Percentiles rank a stretch among this genome's conserved stretches.
These are phyloP conservation scores for Tachina grossa DNA, from an alignment of 2,888 invertebrate genomes.

Conservation along the genomic window DNA sequence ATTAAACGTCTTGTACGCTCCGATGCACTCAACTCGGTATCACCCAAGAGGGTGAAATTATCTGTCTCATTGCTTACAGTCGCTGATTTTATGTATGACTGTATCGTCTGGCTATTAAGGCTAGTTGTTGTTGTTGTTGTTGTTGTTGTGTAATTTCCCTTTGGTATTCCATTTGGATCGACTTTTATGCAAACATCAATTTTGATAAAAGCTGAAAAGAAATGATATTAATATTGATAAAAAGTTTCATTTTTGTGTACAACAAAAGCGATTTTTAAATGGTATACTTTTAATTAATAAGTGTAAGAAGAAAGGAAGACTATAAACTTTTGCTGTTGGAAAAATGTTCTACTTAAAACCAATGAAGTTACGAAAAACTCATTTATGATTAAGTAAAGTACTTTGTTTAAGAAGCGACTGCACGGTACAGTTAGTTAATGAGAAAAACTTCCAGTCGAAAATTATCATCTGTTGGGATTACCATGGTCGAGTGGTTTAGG, in stretches of 20 bases:
- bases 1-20: conserved; percentile 90
- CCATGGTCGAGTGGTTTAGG: no score
- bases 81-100: conserved; percentile 45
- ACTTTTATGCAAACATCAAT: conserved; percentile 68
- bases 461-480: no score
- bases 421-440: no score
- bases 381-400: no score
- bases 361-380: no score
- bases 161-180: conserved; percentile 70
- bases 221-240: neutral
- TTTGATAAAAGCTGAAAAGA: conserved; percentile 62
- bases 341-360: no score
- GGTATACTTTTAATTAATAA: neutral
- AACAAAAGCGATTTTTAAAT: neutral
- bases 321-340: neutral
- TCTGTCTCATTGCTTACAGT: conserved; percentile 48
- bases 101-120: conserved; percentile 38
- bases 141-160: conserved; percentile 67
- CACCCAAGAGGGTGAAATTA: conserved; percentile 72
- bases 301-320: neutral
- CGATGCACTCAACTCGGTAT: conserved; percentile 79
- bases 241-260: neutral
- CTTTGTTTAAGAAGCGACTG: no score
- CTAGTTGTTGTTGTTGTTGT: no score
- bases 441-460: no score